These are phyloP conservation scores for Margarornis squamiger DNA, from an alignment of 2,797 vertebrate species.

Conservation along the genomic window DNA sequence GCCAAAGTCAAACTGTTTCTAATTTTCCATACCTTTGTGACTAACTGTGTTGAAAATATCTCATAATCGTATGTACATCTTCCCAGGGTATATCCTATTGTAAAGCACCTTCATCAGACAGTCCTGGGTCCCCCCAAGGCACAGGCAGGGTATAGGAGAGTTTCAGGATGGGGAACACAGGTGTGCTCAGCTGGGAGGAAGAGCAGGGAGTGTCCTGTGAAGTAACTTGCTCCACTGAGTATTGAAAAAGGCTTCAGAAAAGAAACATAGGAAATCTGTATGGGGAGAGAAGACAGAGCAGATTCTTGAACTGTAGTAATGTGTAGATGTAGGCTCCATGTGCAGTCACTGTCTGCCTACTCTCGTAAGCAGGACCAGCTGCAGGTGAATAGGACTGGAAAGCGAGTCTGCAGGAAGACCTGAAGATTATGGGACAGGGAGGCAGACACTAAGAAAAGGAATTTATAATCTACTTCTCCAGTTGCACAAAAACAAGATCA, in stretches of 20 bases:
- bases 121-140: background rate
- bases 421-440: background rate
- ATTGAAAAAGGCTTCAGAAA: background rate
- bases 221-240: background rate
- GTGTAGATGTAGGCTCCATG: fast-evolving
- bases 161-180: background rate
- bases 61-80: background rate
- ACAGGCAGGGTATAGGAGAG: background rate
- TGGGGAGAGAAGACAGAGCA: background rate
- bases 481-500: background rate
- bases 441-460: background rate
- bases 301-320: background rate
- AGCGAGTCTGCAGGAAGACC: background rate
- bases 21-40: background rate
- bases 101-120: background rate
- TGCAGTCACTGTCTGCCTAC: background rate
- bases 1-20: background rate
- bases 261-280: background rate
- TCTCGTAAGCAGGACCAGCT: background rate
- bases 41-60: background rate
- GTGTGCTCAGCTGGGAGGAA: background rate
- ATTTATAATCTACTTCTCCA: background rate
- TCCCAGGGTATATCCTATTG: fast-evolving
- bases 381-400: background rate
- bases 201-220: background rate